Evolutionary conservation across 2,113 vertebrate genomes (phyloP).

Genomic region (Anoplopoma fimbria): DNA sequence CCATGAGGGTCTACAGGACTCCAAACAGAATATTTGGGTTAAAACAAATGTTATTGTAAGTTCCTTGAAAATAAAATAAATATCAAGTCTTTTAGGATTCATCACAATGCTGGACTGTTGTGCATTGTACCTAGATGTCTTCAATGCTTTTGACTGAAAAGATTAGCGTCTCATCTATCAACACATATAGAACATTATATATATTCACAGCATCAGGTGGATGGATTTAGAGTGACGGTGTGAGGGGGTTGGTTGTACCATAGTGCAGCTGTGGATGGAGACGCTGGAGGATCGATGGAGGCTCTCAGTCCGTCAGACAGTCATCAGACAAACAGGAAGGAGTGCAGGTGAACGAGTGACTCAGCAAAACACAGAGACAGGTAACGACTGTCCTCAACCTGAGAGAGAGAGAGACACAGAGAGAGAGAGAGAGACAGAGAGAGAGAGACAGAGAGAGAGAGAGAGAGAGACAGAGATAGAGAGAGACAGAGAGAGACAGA

Average conservation of each 20-base stretch:
- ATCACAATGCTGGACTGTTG: no score
- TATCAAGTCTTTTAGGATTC: no score
- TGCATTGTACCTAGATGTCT: no score
- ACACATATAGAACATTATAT: no score
- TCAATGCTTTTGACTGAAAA: no score
- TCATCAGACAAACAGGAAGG: background rate
- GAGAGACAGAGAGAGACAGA: background rate
- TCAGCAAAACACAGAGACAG: conserved; percentile 11
- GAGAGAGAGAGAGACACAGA: conserved; percentile 1
- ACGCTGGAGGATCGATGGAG: conserved; percentile 7
- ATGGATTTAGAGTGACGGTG: no score
- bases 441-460: background rate
- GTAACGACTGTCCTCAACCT: conserved; percentile 18
- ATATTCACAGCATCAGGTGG: no score
- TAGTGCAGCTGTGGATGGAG: conserved; percentile 38
- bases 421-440: background rate
- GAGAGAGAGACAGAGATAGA: background rate
- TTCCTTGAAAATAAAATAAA: no score
- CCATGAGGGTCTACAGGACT: no score
- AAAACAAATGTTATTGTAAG: no score
- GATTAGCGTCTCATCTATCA: no score
- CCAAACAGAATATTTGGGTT: no score
- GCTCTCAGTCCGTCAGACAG: background rate
- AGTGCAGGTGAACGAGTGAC: background rate
- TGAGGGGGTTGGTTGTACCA: conserved; percentile 60